Evolutionary conservation across 2,888 invertebrate genomes (phyloP).

Genomic region (Rhogogaster chlorosoma): DNA sequence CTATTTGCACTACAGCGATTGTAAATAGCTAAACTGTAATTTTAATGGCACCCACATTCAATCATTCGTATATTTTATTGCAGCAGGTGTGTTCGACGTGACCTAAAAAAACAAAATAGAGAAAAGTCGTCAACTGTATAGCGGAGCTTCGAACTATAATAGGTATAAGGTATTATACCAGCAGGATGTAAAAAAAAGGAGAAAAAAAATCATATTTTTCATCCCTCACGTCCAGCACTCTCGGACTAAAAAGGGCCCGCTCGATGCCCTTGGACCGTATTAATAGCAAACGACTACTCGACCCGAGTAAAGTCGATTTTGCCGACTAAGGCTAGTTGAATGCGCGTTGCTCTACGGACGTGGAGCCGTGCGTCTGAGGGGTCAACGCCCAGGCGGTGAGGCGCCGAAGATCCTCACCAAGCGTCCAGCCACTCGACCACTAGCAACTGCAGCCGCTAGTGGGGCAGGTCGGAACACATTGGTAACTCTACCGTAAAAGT

Average conservation of each 20-base stretch:
- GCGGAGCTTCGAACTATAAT: not conserved
- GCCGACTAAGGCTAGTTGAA: constrained; percentile 26
- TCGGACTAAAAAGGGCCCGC: constrained; percentile 8
- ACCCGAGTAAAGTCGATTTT: constrained; percentile 20
- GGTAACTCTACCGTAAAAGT: not conserved
- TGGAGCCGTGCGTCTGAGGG: constrained; percentile 57
- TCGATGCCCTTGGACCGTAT: constrained; percentile 28
- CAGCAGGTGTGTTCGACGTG: constrained; percentile 17
- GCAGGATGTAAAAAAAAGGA: not conserved
- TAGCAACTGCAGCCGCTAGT: constrained; percentile 36
- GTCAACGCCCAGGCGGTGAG: constrained; percentile 77
- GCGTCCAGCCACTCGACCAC: constrained; percentile 50
- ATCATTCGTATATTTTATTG: not conserved
- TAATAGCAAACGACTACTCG: constrained; percentile 28
- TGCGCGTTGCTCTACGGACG: constrained; percentile 36
- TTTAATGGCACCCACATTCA: constrained; percentile 42
- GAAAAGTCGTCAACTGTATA: not conserved
- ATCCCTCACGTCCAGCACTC: not conserved
- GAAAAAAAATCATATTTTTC: not conserved
- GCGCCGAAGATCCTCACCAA: constrained; percentile 73
- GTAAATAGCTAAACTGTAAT: constrained; percentile 23
- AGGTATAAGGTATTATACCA: not conserved
- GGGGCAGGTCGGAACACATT: constrained; percentile 47
- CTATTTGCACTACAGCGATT: not conserved
- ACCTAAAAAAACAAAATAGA: constrained; percentile 33